Conservation (phyloP, 1,140 invertebrate species). For the Daktulosphaira vitifoliae region DNA sequence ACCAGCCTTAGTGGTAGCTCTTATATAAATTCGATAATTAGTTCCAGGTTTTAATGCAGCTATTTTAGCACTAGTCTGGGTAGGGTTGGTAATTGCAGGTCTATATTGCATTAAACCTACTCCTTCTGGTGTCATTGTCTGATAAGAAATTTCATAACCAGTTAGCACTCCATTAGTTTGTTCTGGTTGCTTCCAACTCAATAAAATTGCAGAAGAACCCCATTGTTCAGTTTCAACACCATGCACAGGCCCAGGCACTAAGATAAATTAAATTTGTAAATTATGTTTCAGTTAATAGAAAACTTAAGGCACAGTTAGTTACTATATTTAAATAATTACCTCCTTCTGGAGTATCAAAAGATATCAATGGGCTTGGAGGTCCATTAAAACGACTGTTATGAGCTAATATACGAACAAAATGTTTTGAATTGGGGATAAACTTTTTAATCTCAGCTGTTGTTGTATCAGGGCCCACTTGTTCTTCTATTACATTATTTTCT, state of each 20-base stretch:
- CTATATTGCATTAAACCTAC: constrained; percentile 60
- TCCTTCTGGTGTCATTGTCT: constrained; percentile 63
- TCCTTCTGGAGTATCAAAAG: constrained; percentile 85
- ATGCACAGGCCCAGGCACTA: constrained; percentile 77
- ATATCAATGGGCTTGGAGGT: constrained; percentile 72
- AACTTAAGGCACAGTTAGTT: too few relatives aligned
- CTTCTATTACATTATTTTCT: constrained; percentile 64
- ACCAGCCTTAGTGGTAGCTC: constrained; percentile 72
- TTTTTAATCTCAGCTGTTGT: constrained; percentile 68
- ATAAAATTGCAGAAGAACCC: constrained; percentile 76
- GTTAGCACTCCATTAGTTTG: constrained; percentile 87
- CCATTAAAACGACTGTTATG: constrained; percentile 88
- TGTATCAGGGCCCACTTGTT: constrained; percentile 62
- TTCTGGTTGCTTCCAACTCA: constrained; percentile 86
- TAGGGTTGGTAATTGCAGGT: constrained; percentile 66
- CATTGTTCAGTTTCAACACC: constrained; percentile 73
- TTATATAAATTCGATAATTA: constrained; percentile 79
- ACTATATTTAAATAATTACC: too few relatives aligned
- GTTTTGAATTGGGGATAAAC: constrained; percentile 81
- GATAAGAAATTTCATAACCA: constrained; percentile 87
- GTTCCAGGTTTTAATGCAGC: constrained; percentile 72
- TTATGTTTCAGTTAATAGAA: too few relatives aligned
- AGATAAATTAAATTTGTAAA: too few relatives aligned
- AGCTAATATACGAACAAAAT: constrained; percentile 79
- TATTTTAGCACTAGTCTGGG: constrained; percentile 69